phyloP scores from a whole-genome alignment of 2,888 invertebrate species.

The Ichneumoninae sp. region DNA sequence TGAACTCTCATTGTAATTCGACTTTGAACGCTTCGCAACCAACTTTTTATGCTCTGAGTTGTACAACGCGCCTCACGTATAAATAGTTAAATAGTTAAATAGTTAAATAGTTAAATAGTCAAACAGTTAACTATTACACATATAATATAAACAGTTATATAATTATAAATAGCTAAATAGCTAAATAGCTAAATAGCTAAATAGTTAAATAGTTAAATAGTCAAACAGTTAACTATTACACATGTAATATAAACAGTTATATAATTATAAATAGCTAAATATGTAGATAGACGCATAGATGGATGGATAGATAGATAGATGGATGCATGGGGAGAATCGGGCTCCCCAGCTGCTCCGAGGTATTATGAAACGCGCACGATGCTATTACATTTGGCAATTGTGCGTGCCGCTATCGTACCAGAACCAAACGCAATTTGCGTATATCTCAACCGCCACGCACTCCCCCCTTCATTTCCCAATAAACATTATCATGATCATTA shows the following conservation, averaged over 20 bases:
- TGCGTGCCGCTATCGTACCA: slow-evolving; percentile 33
- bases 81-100: slow-evolving; percentile 6
- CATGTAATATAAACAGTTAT: neutral
- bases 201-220: neutral
- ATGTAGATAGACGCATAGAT: neutral
- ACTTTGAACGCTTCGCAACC: neutral
- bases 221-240: no score
- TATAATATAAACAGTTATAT: neutral
- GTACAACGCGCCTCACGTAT: neutral
- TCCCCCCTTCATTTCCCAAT: neutral
- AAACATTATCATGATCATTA: neutral
- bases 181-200: neutral
- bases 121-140: neutral
- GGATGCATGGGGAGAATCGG: slow-evolving; percentile 1
- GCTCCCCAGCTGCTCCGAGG: slow-evolving; percentile 17
- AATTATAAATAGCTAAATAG: no score
- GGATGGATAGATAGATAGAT: neutral
- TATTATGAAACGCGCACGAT: slow-evolving; percentile 66
- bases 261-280: neutral
- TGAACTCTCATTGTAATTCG: slow-evolving; percentile 2
- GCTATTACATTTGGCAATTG: slow-evolving; percentile 72
- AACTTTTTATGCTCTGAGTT: slow-evolving; percentile 12
- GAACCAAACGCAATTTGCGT: neutral
- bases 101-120: neutral
- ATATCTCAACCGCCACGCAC: neutral